Conservation (phyloP, 2,797 vertebrate species). For the Molossus alvarezi region DNA sequence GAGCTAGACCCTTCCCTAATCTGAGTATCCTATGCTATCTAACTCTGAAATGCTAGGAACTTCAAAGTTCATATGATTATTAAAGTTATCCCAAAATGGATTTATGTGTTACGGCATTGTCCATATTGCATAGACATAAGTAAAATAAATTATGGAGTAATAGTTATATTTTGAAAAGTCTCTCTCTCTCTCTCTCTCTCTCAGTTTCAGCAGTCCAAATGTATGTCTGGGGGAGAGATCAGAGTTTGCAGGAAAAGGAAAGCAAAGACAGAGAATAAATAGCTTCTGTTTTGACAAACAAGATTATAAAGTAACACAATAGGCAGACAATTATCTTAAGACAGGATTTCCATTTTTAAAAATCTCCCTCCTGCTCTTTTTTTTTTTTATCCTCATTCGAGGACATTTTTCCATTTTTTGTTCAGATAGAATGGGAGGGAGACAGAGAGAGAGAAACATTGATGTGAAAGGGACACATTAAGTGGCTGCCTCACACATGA, state of each 20-base stretch:
- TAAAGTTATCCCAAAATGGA: slow-evolving; percentile 15
- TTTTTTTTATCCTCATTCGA: no score
- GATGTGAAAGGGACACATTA: no score
- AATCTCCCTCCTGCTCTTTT: not conserved
- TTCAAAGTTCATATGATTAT: not conserved
- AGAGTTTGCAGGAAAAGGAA: slow-evolving; percentile 39
- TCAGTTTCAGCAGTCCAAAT: not conserved
- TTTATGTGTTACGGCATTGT: slow-evolving; percentile 4
- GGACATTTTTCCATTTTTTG: no score
- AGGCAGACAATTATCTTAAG: not conserved
- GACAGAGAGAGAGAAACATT: no score
- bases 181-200: not conserved
- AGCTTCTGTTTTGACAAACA: not conserved
- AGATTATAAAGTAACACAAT: slow-evolving; percentile 18
- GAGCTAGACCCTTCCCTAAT: not conserved
- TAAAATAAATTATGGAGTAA: not conserved
- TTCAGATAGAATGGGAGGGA: no score
- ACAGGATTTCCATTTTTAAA: slow-evolving; percentile 25
- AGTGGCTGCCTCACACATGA: no score
- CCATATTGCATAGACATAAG: not conserved
- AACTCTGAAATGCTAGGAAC: slow-evolving; percentile 15
- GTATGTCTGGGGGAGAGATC: not conserved
- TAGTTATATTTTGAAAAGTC: slow-evolving; percentile 52
- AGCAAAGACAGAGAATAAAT: not conserved
- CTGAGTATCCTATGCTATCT: not conserved